Evolutionary conservation across 2,888 invertebrate genomes (phyloP), one percentile per base, ranked within the genome.

Genomic region (Drosophila macrospina): DNA sequence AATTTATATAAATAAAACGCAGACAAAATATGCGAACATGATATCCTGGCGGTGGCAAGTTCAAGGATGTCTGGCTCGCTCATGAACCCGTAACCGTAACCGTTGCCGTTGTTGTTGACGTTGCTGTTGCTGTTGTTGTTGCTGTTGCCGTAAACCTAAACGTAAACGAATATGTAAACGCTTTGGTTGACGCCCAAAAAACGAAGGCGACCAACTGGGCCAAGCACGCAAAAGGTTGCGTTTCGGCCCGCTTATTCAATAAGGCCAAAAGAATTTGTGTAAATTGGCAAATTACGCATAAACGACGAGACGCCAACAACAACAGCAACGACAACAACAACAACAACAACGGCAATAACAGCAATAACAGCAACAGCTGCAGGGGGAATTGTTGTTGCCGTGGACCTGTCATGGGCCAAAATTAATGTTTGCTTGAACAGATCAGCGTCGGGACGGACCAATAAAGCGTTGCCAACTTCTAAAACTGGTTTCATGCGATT

Each of bases 11-110:
- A 71, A 82, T 72, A 70, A 82, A 82, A 51, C 41, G 67, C 85
- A 83, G 85, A 86, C 86, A 78, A 80, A 78, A 74, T 84, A 77
- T 78, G 85, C 85, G 61, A 86, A 78, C 78, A 68, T 77, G 81
- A 86, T 77, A 86, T 72, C 79, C 78, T 83, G 86, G 44, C 81
- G 59, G 66, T 60, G 83, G 63, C 84, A 86, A 84, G 87, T 83
- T 83, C 83, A 83, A 86, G 83, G 87, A 86, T 80, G 78, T 86
- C 75, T 82, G 78, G 55, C 47, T 52, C 51, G 69, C 68, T 66
- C 73, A 45, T 71, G 72, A 84, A 72, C 62, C 71, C 71, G 68
- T 72, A 69, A 67, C 74, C 69, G 60, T 74, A 67, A 56, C 52
- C 44, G 51, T 37, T 42, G 48, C 47, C 56, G 28, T 45, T 34